These are phyloP conservation scores for Diadema setosum DNA, from an alignment of 35 echinoderm and acorn worm species.

Conservation along the genomic window DNA sequence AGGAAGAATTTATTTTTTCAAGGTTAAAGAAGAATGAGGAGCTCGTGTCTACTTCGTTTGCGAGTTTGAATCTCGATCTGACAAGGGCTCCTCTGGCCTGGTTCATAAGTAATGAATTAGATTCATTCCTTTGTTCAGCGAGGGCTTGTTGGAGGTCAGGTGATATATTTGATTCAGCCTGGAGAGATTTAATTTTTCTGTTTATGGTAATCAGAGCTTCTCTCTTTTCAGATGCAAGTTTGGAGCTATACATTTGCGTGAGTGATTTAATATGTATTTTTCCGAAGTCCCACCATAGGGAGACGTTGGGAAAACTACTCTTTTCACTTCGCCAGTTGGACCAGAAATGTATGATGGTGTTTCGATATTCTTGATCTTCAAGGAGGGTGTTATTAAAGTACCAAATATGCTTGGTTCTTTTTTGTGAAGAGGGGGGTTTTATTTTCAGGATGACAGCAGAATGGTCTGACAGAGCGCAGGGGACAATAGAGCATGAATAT, in stretches of 20 bases:
- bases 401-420: neutral
- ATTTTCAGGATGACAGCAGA: neutral
- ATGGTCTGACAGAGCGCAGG: slow-evolving; percentile 17
- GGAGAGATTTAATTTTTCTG: neutral
- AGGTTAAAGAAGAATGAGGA: neutral
- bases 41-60: neutral
- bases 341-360: slow-evolving; percentile 10
- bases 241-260: no score
- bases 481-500: neutral
- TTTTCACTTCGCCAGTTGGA: neutral
- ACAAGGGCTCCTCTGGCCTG: neutral
- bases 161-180: neutral
- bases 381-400: neutral
- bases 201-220: neutral
- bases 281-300: slow-evolving; percentile 26
- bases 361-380: neutral
- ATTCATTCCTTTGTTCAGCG: neutral
- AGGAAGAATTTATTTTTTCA: neutral
- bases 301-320: no score
- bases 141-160: neutral
- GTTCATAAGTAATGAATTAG: neutral
- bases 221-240: no score
- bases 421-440: neutral
- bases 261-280: no score
- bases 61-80: neutral